phyloP scores from a whole-genome alignment of 2,888 invertebrate genomes.

The Ectropis crepuscularia region DNA sequence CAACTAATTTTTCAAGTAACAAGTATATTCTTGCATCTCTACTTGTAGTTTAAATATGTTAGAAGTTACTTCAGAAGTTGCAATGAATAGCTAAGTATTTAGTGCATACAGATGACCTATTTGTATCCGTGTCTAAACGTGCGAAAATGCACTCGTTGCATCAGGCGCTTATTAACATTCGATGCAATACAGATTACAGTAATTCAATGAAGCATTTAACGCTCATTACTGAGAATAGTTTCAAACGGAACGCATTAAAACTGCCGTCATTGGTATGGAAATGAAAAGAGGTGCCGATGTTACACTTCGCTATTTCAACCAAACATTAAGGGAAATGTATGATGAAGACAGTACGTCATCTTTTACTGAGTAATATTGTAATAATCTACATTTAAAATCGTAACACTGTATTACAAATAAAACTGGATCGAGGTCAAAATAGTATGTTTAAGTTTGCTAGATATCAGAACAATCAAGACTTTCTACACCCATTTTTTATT shows the following conservation, averaged over 20 bases:
- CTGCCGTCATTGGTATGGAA: conserved; percentile 53
- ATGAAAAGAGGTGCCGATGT: conserved; percentile 62
- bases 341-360: conserved; percentile 9
- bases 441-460: too few relatives aligned
- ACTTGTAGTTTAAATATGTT: too few relatives aligned
- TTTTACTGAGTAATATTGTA: not conserved
- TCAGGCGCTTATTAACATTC: conserved; percentile 9
- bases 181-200: conserved; percentile 12
- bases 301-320: conserved; percentile 53
- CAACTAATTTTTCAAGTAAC: too few relatives aligned
- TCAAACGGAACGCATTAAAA: conserved; percentile 27
- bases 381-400: too few relatives aligned
- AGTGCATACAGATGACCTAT: not conserved
- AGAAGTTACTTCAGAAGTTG: too few relatives aligned
- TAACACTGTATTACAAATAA: too few relatives aligned
- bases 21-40: too few relatives aligned
- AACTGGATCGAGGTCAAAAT: too few relatives aligned
- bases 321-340: conserved; percentile 37
- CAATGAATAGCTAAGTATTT: not conserved
- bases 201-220: conserved; percentile 29
- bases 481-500: too few relatives aligned
- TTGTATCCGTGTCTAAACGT: conserved; percentile 12
- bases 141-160: conserved; percentile 16
- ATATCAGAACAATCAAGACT: too few relatives aligned
- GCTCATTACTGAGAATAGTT: conserved; percentile 29